These are phyloP conservation scores for Thaumetopoea pityocampa DNA, from an alignment of 1,140 invertebrate species.

Conservation along the genomic window DNA sequence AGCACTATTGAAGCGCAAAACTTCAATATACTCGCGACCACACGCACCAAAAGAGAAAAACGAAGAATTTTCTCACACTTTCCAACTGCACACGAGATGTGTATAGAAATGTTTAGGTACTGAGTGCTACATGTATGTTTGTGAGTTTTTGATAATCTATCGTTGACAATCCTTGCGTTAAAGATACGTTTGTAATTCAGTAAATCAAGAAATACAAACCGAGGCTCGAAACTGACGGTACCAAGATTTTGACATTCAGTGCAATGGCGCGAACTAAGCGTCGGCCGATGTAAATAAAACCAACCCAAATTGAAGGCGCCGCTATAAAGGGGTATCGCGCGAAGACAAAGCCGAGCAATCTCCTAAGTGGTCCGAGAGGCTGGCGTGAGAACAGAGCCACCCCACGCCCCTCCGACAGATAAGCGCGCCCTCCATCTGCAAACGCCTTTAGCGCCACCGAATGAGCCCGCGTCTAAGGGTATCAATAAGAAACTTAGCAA, in stretches of 20 bases:
- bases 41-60: too few relatives aligned
- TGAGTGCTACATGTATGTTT: too few relatives aligned
- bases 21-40: too few relatives aligned
- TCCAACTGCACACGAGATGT: too few relatives aligned
- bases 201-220: too few relatives aligned
- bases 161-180: too few relatives aligned
- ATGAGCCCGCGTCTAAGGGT: slow-evolving; percentile 29
- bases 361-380: slow-evolving; percentile 62
- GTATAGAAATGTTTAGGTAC: too few relatives aligned
- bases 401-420: slow-evolving; percentile 31
- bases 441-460: slow-evolving; percentile 42
- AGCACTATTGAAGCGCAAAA: too few relatives aligned
- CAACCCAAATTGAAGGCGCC: slow-evolving; percentile 33
- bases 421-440: slow-evolving; percentile 47
- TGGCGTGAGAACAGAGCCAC: slow-evolving; percentile 40
- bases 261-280: slow-evolving; percentile 24
- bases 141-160: too few relatives aligned
- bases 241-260: slow-evolving; percentile 14
- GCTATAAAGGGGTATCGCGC: slow-evolving; percentile 40
- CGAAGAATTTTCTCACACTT: too few relatives aligned
- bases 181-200: too few relatives aligned
- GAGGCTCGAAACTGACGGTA: too few relatives aligned
- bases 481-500: slow-evolving; percentile 37
- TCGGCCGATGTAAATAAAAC: slow-evolving; percentile 27
- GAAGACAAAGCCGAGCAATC: slow-evolving; percentile 59